A percentile compares a stretch with the other conserved stretches of the same genome.
Conservation (phyloP, 1,140 invertebrate genomes). For the Heliothis subflexa region DNA sequence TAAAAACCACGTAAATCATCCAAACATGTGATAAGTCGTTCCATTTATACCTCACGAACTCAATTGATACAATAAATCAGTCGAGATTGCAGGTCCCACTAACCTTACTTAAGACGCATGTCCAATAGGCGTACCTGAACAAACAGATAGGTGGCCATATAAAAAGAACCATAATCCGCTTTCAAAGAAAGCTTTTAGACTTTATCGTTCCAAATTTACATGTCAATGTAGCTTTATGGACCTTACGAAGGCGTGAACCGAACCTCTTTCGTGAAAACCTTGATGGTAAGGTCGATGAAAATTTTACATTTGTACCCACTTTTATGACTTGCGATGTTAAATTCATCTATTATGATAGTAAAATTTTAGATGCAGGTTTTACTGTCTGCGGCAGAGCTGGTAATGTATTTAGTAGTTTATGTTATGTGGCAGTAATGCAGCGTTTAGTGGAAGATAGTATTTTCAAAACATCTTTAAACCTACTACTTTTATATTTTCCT, state of each 20-base stretch:
- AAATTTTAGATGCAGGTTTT: conserved; percentile 1
- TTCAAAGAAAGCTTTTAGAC: conserved; percentile 49
- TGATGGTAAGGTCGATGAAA: conserved; percentile 15
- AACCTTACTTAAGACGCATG: conserved; percentile 19
- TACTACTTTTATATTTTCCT: too few species aligned
- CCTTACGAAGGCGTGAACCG: conserved; percentile 21
- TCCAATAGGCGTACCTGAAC: conserved; percentile 39
- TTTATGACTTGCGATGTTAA: background rate
- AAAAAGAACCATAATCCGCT: conserved; percentile 45
- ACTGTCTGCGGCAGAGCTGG: background rate
- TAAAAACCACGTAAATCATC: conserved; percentile 13
- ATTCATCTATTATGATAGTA: background rate
- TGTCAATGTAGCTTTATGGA: conserved; percentile 45
- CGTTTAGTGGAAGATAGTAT: too few species aligned
- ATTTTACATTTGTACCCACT: conserved; percentile 21
- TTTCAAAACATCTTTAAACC: too few species aligned
- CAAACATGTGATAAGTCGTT: conserved; percentile 23
- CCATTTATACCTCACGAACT: conserved; percentile 20
- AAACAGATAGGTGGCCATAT: conserved; percentile 40
- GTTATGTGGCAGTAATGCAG: too few species aligned
- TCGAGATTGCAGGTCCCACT: conserved; percentile 18
- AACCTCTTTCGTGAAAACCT: conserved; percentile 5
- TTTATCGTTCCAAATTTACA: conserved; percentile 46
- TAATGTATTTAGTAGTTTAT: too few species aligned
- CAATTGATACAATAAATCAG: conserved; percentile 33